A percentile compares a stretch with the other conserved stretches of the same genome.
phyloP scores from a whole-genome alignment of 1,140 invertebrate species.

The Armadillidium nasatum region DNA sequence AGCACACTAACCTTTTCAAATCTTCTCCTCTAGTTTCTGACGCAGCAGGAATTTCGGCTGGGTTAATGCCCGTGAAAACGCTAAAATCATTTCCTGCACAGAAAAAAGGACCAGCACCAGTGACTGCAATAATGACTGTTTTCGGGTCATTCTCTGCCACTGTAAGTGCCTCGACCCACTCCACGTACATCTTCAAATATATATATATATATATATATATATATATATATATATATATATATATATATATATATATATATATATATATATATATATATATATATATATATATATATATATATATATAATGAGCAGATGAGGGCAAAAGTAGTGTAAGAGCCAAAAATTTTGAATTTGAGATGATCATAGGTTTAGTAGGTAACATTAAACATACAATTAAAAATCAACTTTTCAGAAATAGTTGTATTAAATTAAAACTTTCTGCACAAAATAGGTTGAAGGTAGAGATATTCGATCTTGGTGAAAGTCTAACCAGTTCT shows the following conservation, averaged over 20 bases:
- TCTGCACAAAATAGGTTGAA: too few species aligned
- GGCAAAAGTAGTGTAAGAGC: too few species aligned
- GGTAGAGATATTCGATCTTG: too few species aligned
- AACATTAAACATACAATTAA: too few species aligned
- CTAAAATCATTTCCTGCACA: slow-evolving; percentile 83
- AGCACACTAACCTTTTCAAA: slow-evolving; percentile 45
- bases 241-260: slow-evolving; percentile 18
- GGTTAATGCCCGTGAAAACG: slow-evolving; percentile 51
- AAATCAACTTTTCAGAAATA: too few species aligned
- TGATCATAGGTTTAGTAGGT: too few species aligned
- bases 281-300: too few species aligned
- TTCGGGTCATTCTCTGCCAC: slow-evolving; percentile 62
- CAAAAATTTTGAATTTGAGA: too few species aligned
- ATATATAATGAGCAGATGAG: too few species aligned
- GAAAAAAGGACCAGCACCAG: slow-evolving; percentile 72
- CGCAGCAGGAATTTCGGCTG: slow-evolving; percentile 49
- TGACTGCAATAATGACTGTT: slow-evolving; percentile 63
- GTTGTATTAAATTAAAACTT: too few species aligned
- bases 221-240: neutral
- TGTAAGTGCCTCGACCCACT: slow-evolving; percentile 60
- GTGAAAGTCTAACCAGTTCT: too few species aligned
- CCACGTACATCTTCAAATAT: slow-evolving; percentile 66
- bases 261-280: neutral
- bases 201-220: slow-evolving; percentile 9
- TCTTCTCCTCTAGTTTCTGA: slow-evolving; percentile 50